Base-by-base conservation (phyloP, 2,113 vertebrate species). In the Propithecus coquereli region DNA sequence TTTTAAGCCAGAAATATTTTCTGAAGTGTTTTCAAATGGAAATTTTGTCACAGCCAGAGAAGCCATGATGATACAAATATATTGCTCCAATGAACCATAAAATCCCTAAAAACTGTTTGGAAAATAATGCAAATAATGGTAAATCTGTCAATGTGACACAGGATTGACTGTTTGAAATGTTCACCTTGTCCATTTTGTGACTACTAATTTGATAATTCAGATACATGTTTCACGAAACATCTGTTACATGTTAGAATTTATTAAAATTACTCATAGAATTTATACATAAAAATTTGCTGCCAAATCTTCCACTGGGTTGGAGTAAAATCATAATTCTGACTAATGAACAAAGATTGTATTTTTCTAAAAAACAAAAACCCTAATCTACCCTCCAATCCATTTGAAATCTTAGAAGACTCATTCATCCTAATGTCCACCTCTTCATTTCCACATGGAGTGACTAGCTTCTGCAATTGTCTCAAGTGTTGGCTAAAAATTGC, bases 61-160 rank as follows among this genome's bases (percentile, higher is more conserved):
- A 81, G 0, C 43, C 18, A 32, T 9, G 27, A 66, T 85, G 23
- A 66, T 74, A 87, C 12, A 40, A 71, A 92, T 23, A 8, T 18
- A 68, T 74, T 85, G 11, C 17, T 81, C 17, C 45, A 81, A 9
- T 66, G 92, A 82, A 88, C 13, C 9, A 61, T 6, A 87, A 22
- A 17, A 61, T 34, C 16, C 22, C 20, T 88, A 76, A 82, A 89
- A 96, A 12, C 37, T 68, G 16, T 83, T 65, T 94, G 10, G 68
- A 85, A 88, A 94, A 90, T 65, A 91, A 93, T 25, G 13, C 22
- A 95, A 93, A 50, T 94, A 47, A 50, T 47, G 68, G 43, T 76
- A 95, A n/a, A 81, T 16, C 2, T 71, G 22, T 89, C 73, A 59
- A 12, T 16, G 16, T 47, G 23, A 14, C 74, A 85, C 8, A 92